Base-by-base conservation (phyloP, 2,113 vertebrate species). In the Malurus elegans region DNA sequence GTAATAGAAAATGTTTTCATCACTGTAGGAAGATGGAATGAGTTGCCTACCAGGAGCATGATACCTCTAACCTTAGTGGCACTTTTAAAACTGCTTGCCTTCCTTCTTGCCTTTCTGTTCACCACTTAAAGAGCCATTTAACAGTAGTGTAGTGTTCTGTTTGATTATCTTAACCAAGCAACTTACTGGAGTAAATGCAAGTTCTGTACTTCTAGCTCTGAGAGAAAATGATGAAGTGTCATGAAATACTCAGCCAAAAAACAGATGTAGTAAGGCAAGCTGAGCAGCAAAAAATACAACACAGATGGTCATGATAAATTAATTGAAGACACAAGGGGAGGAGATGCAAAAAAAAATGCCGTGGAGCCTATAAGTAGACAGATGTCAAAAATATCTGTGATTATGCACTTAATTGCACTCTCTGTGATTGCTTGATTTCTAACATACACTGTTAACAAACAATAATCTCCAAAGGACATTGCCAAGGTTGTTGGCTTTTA, bases 361-460 rank as follows among this genome's bases (percentile, higher is more conserved):
- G 29, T 79, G 51, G 58, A 95, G 47, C 50, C 85, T 95, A 15
- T 62, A 88, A 96, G 88, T 58, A 93, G 81, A 66, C 86, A 96
- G 94, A 95, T 95, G 94, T 97, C 93, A 94, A 96, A 96, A 95
- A 90, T 96, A 96, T 91, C 92, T 90, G 51, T 86, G 90, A 95
- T 96, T 94, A 97, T 91, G 81, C 1, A 29, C 81, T 97, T 96
- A 96, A 97, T 95, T 96, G 85, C 93, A 80, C 71, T 90, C 89
- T 87, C 58, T 83, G 12, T 90, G 94, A 97, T 96, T 95, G 90
- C 94, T 79, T 76, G 80, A 65, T 87, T 95, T 64, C 81, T 90
- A 79, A 81, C 65, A 23, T 82, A 78, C 53, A 38, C 57, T 62
- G 58, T 79, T 92, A 89, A 72, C 45, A 75, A 79, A 79, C 42